Evolutionary conservation across 2,797 vertebrate species (phyloP).

Genomic region (Crenuchus spilurus): DNA sequence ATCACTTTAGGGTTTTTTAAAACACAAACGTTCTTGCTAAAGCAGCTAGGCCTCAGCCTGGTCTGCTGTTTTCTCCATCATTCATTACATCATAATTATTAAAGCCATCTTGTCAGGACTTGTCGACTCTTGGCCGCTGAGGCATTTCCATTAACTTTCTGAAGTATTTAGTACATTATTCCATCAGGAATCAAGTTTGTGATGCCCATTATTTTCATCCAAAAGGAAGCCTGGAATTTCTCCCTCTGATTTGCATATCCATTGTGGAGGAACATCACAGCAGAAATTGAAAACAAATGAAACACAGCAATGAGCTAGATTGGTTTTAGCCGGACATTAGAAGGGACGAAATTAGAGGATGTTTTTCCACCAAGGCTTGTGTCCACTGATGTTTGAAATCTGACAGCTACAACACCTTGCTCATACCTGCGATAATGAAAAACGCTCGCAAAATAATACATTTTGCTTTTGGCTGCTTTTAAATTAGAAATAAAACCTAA

Average conservation of each 20-base stretch:
- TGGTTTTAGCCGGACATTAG: slow-evolving; percentile 51
- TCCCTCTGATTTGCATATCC: slow-evolving; percentile 51
- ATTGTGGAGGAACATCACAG: slow-evolving; percentile 44
- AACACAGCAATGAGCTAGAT: slow-evolving; percentile 47
- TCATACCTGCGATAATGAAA: slow-evolving; percentile 35
- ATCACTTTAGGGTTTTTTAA: slow-evolving; percentile 13
- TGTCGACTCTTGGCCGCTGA: slow-evolving; percentile 44
- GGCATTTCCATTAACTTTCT: slow-evolving; percentile 54
- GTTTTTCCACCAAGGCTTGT: slow-evolving; percentile 38
- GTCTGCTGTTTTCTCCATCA: slow-evolving; percentile 30
- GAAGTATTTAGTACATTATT: slow-evolving; percentile 42
- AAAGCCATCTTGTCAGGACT: slow-evolving; percentile 49
- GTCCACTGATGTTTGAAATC: slow-evolving; percentile 43
- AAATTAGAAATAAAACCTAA: slow-evolving; percentile 14
- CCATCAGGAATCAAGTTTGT: slow-evolving; percentile 49
- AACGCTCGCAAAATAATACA: slow-evolving; percentile 9
- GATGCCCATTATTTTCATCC: slow-evolving; percentile 34
- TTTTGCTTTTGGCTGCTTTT: slow-evolving; percentile 32
- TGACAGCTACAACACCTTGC: slow-evolving; percentile 40
- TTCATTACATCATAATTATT: slow-evolving; percentile 43
- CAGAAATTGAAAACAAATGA: slow-evolving; percentile 52
- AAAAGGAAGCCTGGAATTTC: slow-evolving; percentile 41
- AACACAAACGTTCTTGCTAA: slow-evolving; percentile 22
- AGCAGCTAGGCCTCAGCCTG: slow-evolving; percentile 11
- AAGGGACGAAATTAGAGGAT: slow-evolving; percentile 35